Evolutionary conservation across 2,113 vertebrate species (phyloP).

Genomic region (Vulpes ferrilata): DNA sequence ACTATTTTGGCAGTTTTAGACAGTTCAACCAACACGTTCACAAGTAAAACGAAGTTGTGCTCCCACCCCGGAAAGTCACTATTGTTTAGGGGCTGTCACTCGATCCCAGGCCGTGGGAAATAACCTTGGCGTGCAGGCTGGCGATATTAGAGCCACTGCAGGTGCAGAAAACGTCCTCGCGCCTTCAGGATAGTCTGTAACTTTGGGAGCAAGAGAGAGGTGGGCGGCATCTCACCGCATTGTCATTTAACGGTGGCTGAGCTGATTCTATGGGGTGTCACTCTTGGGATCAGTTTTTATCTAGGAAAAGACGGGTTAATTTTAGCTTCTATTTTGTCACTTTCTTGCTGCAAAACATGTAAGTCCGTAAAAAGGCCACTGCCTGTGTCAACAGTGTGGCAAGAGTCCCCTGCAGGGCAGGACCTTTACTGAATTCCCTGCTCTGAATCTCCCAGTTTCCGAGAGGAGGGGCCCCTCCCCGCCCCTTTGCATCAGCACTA

Average conservation of each 20-base stretch:
- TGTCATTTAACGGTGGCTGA: not conserved
- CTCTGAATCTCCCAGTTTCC: not conserved
- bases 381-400: not conserved
- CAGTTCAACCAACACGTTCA: not conserved
- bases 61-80: not conserved
- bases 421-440: not conserved
- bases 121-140: not conserved
- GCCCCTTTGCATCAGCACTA: not conserved
- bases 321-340: conserved; percentile 58
- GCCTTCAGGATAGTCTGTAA: conserved; percentile 8
- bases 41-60: not conserved
- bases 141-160: not conserved
- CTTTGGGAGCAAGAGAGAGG: not conserved
- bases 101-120: not conserved
- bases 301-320: conserved; percentile 31
- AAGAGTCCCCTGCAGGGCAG: not conserved
- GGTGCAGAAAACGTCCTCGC: not conserved
- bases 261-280: conserved; percentile 59
- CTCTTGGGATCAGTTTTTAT: conserved; percentile 67
- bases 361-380: not conserved
- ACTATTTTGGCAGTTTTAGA: conserved; percentile 5
- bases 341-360: conserved; percentile 41
- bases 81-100: not conserved
- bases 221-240: not conserved
- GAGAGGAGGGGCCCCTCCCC: not conserved